phyloP scores from a whole-genome alignment of 2,888 invertebrate genomes.

The Epistrophe eligans region DNA sequence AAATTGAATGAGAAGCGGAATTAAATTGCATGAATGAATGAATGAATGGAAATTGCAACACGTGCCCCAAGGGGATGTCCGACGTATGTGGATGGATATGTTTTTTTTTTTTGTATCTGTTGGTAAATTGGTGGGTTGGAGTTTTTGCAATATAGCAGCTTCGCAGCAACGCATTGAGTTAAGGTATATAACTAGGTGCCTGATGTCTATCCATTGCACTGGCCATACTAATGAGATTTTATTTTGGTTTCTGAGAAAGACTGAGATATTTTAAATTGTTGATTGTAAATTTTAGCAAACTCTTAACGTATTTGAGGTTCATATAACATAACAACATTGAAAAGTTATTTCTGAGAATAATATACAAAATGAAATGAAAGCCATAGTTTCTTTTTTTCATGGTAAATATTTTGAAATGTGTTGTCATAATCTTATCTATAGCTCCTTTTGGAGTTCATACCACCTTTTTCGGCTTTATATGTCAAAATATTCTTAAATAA shows the following conservation, averaged over 20 bases:
- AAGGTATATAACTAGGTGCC: constrained; percentile 18
- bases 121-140: constrained; percentile 52
- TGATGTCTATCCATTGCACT: constrained; percentile 2
- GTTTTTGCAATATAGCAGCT: constrained; percentile 6
- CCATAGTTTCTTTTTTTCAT: too few relatives aligned
- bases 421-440: too few relatives aligned
- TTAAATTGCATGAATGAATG: constrained; percentile 72
- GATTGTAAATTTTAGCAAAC: neutral
- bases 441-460: too few relatives aligned
- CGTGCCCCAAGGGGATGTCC: constrained; percentile 59
- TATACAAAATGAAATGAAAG: too few relatives aligned
- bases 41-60: constrained; percentile 71
- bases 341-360: too few relatives aligned
- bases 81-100: constrained; percentile 50
- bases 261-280: neutral
- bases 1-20: constrained; percentile 70
- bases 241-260: constrained; percentile 17
- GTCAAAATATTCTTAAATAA: too few relatives aligned
- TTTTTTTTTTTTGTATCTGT: constrained; percentile 21
- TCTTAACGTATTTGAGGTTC: too few relatives aligned
- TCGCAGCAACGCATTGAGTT: constrained; percentile 16
- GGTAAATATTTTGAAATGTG: too few relatives aligned
- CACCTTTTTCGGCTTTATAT: too few relatives aligned
- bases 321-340: too few relatives aligned
- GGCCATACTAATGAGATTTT: constrained; percentile 57